Conservation (phyloP, 1,140 invertebrate species). For the Cheumatopsyche charites region DNA sequence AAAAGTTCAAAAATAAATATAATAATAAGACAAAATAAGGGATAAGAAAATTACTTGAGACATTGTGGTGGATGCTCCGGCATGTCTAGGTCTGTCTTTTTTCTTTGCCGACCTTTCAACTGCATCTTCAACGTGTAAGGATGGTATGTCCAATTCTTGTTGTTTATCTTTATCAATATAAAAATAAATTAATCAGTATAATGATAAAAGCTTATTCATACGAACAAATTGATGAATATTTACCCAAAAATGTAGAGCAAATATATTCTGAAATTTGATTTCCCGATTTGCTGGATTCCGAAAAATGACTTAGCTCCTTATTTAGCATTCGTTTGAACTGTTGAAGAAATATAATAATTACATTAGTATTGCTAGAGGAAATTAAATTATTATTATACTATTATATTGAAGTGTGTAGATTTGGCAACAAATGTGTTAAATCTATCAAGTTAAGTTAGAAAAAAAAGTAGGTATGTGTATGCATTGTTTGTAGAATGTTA, state of each 20-base stretch:
- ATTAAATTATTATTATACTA: no score
- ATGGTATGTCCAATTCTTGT: conserved; percentile 92
- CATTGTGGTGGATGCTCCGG: conserved; percentile 57
- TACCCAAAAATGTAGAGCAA: conserved; percentile 97
- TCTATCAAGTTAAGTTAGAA: background rate
- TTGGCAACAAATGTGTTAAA: background rate
- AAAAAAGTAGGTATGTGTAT: no score
- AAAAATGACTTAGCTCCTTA: conserved; percentile 98
- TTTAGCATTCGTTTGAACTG: conserved; percentile 99
- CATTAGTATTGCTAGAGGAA: background rate
- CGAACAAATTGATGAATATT: conserved; percentile 47
- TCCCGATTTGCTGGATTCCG: conserved; percentile 97
- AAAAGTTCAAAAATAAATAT: background rate
- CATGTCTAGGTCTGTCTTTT: conserved; percentile 67
- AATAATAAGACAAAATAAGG: background rate
- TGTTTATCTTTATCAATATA: conserved; percentile 86
- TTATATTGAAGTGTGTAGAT: no score
- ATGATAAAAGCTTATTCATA: no score
- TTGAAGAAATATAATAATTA: conserved; percentile 54
- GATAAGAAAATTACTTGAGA: conserved; percentile 54
- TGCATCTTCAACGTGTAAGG: conserved; percentile 79
- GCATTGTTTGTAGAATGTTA: no score
- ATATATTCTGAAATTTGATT: conserved; percentile 99
- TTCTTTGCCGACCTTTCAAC: conserved; percentile 65
- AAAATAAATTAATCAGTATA: background rate